These are phyloP conservation scores for Cyphomyrmex costatus DNA, from an alignment of 1,140 invertebrate species.

Conservation along the genomic window DNA sequence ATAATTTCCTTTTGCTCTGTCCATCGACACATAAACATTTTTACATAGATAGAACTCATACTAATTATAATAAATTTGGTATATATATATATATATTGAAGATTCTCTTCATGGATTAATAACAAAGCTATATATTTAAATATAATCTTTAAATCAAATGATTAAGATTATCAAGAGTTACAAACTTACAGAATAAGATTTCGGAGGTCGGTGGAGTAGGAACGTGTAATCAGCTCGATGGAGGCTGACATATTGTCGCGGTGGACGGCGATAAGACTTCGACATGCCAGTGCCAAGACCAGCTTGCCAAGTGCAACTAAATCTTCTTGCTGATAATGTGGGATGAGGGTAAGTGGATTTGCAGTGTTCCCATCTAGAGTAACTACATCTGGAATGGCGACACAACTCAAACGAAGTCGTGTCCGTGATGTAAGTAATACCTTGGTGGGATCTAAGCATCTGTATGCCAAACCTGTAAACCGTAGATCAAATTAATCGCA, in stretches of 20 bases:
- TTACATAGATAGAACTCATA: not conserved
- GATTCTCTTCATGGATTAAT: not conserved
- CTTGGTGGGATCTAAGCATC: conserved; percentile 96
- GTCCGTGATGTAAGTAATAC: conserved; percentile 93
- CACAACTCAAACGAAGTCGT: conserved; percentile 93
- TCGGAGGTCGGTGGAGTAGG: conserved; percentile 97
- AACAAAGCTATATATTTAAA: not conserved
- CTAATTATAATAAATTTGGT: not conserved
- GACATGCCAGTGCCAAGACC: conserved; percentile 96
- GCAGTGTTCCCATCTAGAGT: conserved; percentile 91
- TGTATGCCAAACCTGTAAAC: conserved; percentile 89
- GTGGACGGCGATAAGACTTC: conserved; percentile 95
- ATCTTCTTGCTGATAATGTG: conserved; percentile 97
- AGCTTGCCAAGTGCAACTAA: conserved; percentile 96
- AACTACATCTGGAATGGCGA: conserved; percentile 94
- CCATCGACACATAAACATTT: not conserved
- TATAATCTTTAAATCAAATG: not conserved
- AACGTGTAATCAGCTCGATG: conserved; percentile 95
- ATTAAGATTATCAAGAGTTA: not conserved
- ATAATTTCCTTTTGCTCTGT: not conserved
- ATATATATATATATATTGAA: not conserved
- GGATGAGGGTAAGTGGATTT: conserved; percentile 90
- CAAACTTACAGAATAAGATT: conserved; percentile 96
- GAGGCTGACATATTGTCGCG: conserved; percentile 94
- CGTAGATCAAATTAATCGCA: not conserved